A percentile compares a stretch with the other conserved stretches of the same genome.
Conservation (phyloP, 2,113 vertebrate genomes). For the Strix aluco region DNA sequence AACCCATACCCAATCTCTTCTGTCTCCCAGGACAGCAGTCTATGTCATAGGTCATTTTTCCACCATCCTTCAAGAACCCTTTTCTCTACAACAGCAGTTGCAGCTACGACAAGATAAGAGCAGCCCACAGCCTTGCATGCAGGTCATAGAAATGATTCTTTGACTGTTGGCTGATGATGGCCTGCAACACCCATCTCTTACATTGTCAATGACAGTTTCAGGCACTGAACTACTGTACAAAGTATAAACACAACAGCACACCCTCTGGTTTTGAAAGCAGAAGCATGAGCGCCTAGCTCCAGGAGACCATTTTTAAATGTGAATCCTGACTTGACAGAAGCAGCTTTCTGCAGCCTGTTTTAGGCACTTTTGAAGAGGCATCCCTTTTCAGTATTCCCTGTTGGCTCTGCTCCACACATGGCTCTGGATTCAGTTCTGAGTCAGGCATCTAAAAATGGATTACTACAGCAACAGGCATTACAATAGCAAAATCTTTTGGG, state of each 20-base stretch:
- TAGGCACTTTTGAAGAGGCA: not conserved
- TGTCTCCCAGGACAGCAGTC: not conserved
- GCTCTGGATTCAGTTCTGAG: not conserved
- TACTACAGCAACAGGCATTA: not conserved
- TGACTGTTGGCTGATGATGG: not conserved
- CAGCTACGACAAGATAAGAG: not conserved
- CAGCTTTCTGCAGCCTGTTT: not conserved
- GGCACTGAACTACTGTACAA: not conserved
- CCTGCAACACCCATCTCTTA: not conserved
- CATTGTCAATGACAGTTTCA: not conserved
- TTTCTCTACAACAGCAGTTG: not conserved
- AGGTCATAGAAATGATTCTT: not conserved
- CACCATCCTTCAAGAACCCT: not conserved
- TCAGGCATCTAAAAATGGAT: slow-evolving; percentile 14
- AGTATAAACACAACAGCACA: not conserved
- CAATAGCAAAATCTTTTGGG: not conserved
- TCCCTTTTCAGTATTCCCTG: not conserved
- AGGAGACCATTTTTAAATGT: not conserved
- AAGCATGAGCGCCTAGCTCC: not conserved
- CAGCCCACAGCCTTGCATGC: not conserved
- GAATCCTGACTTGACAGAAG: not conserved
- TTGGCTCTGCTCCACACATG: not conserved
- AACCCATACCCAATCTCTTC: not conserved
- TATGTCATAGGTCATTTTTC: not conserved
- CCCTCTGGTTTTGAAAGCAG: not conserved